Evolutionary conservation across 2,797 vertebrate genomes (phyloP).

Genomic region (Zalophus californianus): DNA sequence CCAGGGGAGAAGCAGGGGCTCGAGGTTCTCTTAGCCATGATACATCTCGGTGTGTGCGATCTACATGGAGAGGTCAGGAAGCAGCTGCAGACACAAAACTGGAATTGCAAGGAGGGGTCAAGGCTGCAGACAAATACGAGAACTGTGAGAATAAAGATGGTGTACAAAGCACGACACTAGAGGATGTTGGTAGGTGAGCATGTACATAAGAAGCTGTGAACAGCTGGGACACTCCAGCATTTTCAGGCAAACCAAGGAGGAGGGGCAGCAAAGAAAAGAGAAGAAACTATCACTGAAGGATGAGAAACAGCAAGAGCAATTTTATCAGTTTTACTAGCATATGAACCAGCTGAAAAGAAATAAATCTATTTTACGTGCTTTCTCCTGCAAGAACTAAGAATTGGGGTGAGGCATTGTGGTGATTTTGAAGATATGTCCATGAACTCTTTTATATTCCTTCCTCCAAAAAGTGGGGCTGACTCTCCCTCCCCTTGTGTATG

Average conservation of each 20-base stretch:
- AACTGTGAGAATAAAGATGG: neutral
- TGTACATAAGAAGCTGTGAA: neutral
- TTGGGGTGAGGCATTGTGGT: neutral
- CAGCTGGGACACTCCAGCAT: neutral
- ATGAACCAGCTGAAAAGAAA: conserved; percentile 56
- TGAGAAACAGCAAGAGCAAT: neutral
- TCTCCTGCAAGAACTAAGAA: conserved; percentile 51
- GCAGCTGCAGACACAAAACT: neutral
- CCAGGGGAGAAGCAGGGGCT: neutral
- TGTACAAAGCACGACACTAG: neutral
- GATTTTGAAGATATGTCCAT: neutral
- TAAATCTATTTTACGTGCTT: conserved; percentile 52
- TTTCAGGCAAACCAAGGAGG: neutral
- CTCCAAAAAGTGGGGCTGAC: neutral
- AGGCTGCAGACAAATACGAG: conserved; percentile 10
- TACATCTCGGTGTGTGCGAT: neutral
- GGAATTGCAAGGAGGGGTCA: conserved; percentile 24
- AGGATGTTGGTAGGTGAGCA: neutral
- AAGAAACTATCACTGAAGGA: neutral
- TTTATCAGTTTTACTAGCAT: conserved; percentile 55
- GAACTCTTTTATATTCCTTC: neutral
- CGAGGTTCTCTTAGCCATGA: neutral
- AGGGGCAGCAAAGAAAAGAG: neutral
- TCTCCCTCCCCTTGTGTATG: neutral
- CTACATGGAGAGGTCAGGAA: neutral